These are phyloP conservation scores for Drosophila mimica DNA, from an alignment of 2,888 invertebrate species.

Conservation along the genomic window DNA sequence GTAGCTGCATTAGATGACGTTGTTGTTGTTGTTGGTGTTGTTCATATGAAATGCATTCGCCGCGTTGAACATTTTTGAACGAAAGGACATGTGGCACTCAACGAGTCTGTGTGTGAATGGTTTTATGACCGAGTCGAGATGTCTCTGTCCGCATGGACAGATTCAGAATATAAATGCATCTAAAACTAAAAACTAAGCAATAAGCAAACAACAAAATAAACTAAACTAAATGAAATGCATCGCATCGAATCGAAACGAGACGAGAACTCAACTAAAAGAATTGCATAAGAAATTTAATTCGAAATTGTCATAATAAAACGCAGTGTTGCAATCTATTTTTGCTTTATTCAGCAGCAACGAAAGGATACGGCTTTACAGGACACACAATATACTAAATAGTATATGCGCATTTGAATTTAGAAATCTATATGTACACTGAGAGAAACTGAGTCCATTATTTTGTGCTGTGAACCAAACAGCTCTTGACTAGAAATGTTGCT, in stretches of 20 bases:
- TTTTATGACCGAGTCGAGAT: conserved; percentile 50
- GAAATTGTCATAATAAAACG: conserved; percentile 77
- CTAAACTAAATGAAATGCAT: conserved; percentile 18
- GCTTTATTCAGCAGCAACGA: conserved; percentile 57
- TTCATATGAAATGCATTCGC: conserved; percentile 6
- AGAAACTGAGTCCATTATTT: not conserved
- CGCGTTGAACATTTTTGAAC: conserved; percentile 22
- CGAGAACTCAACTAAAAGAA: conserved; percentile 41
- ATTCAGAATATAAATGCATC: conserved; percentile 48
- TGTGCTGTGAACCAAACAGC: not conserved
- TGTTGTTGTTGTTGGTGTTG: not conserved
- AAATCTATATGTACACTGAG: not conserved
- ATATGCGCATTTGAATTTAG: conserved; percentile 4
- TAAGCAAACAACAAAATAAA: not conserved
- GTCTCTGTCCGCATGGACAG: conserved; percentile 48
- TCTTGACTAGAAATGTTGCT: not conserved
- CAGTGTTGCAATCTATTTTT: conserved; percentile 45
- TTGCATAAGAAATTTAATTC: conserved; percentile 74
- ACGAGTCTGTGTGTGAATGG: conserved; percentile 4
- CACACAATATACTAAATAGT: conserved; percentile 4
- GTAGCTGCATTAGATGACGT: conserved; percentile 2
- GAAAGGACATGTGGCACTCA: conserved; percentile 5
- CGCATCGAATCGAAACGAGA: conserved; percentile 27
- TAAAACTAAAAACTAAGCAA: conserved; percentile 19
- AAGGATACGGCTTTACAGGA: conserved; percentile 23